Conservation (phyloP, 2,113 vertebrate genomes). For the Caranx ignobilis region DNA sequence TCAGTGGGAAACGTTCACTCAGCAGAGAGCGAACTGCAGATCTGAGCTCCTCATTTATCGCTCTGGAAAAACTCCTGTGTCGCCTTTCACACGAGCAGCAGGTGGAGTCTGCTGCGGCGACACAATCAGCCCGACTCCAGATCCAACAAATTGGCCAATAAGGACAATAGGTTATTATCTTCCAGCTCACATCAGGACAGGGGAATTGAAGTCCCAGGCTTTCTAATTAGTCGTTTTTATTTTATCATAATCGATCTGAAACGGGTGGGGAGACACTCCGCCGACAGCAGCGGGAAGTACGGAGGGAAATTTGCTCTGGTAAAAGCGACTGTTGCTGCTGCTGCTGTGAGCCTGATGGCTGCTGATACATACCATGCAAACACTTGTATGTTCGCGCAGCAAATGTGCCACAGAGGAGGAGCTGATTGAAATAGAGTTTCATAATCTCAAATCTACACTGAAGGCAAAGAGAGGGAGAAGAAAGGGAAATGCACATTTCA, state of each 20-base stretch:
- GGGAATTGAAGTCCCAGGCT: conserved; percentile 47
- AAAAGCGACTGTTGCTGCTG: conserved; percentile 9
- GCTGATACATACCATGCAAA: conserved; percentile 25
- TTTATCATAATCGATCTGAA: conserved; percentile 63
- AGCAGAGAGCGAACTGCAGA: conserved; percentile 48
- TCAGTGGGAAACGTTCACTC: conserved; percentile 62
- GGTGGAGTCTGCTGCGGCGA: background rate
- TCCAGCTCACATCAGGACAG: conserved; percentile 23
- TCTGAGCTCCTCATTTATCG: conserved; percentile 52
- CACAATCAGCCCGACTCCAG: background rate
- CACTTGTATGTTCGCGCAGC: conserved; percentile 18
- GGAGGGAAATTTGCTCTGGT: background rate
- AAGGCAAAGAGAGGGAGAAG: background rate
- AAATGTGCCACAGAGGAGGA: conserved; percentile 21
- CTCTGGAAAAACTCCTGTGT: conserved; percentile 30
- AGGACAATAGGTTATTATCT: conserved; percentile 52
- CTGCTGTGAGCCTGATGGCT: conserved; percentile 44
- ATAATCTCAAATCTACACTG: background rate
- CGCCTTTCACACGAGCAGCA: conserved; percentile 44
- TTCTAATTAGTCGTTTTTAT: conserved; percentile 57
- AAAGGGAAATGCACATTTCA: background rate
- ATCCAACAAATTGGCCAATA: conserved; percentile 55
- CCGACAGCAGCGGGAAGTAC: background rate
- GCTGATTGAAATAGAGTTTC: background rate
- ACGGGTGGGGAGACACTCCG: conserved; percentile 15